These are phyloP conservation scores for Sinelater perroti DNA, from an alignment of 2,888 invertebrate genomes.

Conservation along the genomic window DNA sequence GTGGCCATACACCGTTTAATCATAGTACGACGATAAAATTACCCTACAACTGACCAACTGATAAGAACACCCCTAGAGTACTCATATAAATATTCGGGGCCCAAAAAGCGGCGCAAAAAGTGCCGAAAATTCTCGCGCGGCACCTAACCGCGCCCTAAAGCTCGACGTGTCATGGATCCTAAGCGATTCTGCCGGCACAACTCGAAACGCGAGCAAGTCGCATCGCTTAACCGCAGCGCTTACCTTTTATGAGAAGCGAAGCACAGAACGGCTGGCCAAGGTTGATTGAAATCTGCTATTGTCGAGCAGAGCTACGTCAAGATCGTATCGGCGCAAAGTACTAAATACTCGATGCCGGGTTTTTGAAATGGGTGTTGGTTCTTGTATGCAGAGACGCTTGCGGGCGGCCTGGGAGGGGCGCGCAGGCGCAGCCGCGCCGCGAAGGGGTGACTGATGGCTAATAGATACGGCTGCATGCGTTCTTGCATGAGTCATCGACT, in stretches of 20 bases:
- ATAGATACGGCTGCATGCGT: background rate
- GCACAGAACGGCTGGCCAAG: constrained; percentile 15
- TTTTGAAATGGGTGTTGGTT: constrained; percentile 38
- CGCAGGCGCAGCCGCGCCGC: constrained; percentile 16
- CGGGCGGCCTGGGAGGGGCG: constrained; percentile 28
- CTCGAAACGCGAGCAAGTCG: too few species aligned
- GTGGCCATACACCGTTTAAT: too few species aligned
- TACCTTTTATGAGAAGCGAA: constrained; percentile 22
- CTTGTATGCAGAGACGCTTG: background rate
- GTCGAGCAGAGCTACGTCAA: constrained; percentile 7
- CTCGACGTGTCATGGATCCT: constrained; percentile 28
- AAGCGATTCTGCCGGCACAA: constrained; percentile 6
- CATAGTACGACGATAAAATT: background rate
- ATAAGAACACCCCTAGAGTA: background rate
- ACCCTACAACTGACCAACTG: background rate
- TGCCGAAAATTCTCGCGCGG: background rate
- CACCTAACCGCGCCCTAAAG: constrained; percentile 30
- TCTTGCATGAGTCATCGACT: constrained; percentile 10
- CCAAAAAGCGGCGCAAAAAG: background rate
- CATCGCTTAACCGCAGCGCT: too few species aligned
- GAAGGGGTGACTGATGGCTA: too few species aligned
- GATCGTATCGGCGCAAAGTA: constrained; percentile 18
- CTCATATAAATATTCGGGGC: background rate
- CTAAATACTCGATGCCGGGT: constrained; percentile 16
- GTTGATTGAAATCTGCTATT: constrained; percentile 9